A percentile compares a stretch with the other conserved stretches of the same genome.
phyloP scores from a whole-genome alignment of 2,113 vertebrate species.

The Ahaetulla prasina region DNA sequence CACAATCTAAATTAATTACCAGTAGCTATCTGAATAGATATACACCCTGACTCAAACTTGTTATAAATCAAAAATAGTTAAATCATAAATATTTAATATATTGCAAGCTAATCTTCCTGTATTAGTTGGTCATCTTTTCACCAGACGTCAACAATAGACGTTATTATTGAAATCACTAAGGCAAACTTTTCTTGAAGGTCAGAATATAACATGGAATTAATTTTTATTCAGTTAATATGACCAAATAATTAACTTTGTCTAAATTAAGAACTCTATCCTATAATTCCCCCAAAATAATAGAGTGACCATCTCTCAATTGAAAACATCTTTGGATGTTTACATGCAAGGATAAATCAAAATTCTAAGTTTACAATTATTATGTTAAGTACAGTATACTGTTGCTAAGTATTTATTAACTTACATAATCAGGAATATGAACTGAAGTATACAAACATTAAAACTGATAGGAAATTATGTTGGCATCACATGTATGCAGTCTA shows the following conservation, averaged over 20 bases:
- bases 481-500: background rate
- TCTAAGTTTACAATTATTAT: background rate
- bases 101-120: slow-evolving; percentile 58
- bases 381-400: background rate
- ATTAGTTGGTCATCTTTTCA: slow-evolving; percentile 32
- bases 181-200: background rate
- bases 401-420: background rate
- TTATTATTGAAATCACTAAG: background rate
- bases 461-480: background rate
- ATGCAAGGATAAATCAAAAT: background rate
- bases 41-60: slow-evolving; percentile 58
- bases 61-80: slow-evolving; percentile 51
- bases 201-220: background rate
- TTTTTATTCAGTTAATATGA: background rate
- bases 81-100: slow-evolving; percentile 70
- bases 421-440: background rate
- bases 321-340: background rate
- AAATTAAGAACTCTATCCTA: background rate
- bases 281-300: background rate
- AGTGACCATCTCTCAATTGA: background rate
- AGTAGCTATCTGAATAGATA: slow-evolving; percentile 59
- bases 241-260: background rate
- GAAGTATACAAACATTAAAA: background rate
- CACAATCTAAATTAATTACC: slow-evolving; percentile 69
- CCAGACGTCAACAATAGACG: background rate